These are phyloP conservation scores for Lophochroa leadbeateri DNA, from an alignment of 2,113 vertebrate genomes.

Conservation along the genomic window DNA sequence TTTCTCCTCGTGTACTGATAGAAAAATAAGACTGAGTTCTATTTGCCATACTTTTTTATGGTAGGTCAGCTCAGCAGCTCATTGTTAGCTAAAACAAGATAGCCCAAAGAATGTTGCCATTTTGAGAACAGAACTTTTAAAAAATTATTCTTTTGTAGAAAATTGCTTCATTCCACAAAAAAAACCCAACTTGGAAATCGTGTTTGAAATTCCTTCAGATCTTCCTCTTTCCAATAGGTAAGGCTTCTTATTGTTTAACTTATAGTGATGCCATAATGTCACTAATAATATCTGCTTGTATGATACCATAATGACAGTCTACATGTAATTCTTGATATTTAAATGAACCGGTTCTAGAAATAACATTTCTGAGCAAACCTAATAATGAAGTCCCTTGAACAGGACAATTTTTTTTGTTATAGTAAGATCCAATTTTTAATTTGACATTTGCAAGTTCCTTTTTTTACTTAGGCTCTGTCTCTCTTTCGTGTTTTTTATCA, in stretches of 20 bases:
- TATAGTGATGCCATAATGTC: not conserved
- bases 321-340: not conserved
- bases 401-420: not conserved
- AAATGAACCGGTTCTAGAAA: not conserved
- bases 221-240: not conserved
- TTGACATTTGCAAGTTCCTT: not conserved
- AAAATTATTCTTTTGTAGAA: not conserved
- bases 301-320: not conserved
- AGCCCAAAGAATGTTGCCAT: not conserved
- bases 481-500: not conserved
- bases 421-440: not conserved
- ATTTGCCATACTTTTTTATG: not conserved
- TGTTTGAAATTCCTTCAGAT: not conserved
- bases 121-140: not conserved
- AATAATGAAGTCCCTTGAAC: not conserved
- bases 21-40: not conserved
- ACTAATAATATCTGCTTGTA: not conserved
- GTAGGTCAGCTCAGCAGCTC: not conserved
- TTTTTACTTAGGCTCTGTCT: not conserved
- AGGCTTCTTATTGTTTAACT: not conserved
- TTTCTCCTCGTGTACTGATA: not conserved
- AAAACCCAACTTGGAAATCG: not conserved
- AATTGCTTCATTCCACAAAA: not conserved
- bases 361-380: not conserved
- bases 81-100: not conserved